Evolutionary conservation across 1,140 invertebrate genomes (phyloP), one percentile per base, ranked within the genome.

Genomic region (Platorchestia sp.): DNA sequence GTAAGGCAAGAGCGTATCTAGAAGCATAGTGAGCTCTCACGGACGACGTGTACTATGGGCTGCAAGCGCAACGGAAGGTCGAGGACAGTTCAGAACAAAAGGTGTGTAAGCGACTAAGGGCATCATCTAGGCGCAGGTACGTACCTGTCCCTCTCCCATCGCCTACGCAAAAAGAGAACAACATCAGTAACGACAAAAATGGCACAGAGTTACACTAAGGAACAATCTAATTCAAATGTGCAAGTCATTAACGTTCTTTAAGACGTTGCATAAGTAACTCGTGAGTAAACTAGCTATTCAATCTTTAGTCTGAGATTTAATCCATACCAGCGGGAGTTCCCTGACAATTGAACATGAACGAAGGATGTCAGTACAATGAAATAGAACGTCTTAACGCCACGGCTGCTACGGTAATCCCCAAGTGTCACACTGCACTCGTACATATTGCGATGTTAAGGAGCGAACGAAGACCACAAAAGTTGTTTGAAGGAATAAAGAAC

Each of bases 71-170:
- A 86, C 86, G 36, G 36, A 86, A 40, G 36, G 86, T 36, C 86
- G 41, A 43, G 42, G 27, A 36, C 1, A 42, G 10, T 41, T 89
- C 41, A 42, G 41, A 10, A 42, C 43, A 89, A 43, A 6, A 44
- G 87, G 87, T 27, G 42, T 41, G 36, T 19, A 89, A 89, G 87
- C 87, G 41, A 93, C 19, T 6, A 93, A 14, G 91, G 40, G 91
- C 91, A 93, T 16, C 91, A 47, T 45, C 41, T 7, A 47, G 45
- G 45, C 45, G 91, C 43, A 93, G 91, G 95, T 96, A 96, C 96
- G 96, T 95, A 96, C 95, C 96, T 96, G 95, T 95, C 95, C 96
- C 95, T 96, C 96, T 93, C 96, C 96, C 96, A 95, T 96, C 45
- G 96, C 95, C 95, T 96, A 95, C 51, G 96, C 95, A 96, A 44